Percentiles rank a stretch among this genome's conserved stretches.
Evolutionary conservation across 2,797 vertebrate genomes (phyloP).

Genomic region (Garrulus glandarius): DNA sequence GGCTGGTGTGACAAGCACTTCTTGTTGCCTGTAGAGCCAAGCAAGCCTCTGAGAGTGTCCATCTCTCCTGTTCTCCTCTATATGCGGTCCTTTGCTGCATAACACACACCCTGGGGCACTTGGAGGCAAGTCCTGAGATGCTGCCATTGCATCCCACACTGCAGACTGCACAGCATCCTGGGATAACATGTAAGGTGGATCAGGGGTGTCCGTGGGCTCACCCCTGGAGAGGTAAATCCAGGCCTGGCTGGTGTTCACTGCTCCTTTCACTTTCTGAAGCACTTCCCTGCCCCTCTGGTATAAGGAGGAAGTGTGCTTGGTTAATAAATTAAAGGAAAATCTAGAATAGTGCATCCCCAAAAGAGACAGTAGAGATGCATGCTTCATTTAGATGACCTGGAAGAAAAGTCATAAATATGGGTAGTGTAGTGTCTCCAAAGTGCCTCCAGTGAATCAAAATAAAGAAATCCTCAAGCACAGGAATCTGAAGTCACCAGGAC

Average conservation of each 20-base stretch:
- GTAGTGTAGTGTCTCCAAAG: neutral
- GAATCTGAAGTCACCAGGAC: neutral
- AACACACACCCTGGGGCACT: neutral
- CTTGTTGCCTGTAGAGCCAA: neutral
- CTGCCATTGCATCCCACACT: neutral
- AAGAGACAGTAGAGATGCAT: neutral
- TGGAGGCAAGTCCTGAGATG: neutral
- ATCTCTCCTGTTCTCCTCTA: neutral
- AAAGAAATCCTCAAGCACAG: neutral
- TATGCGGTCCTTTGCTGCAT: neutral
- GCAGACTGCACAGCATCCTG: neutral
- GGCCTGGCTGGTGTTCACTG: neutral
- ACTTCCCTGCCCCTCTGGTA: neutral
- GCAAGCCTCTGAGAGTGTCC: neutral
- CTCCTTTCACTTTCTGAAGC: neutral
- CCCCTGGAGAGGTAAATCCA: neutral
- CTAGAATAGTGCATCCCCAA: neutral
- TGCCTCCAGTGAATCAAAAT: neutral
- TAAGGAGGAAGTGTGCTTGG: neutral
- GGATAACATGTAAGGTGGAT: neutral
- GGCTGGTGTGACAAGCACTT: neutral
- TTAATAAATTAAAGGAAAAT: neutral
- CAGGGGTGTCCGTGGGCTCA: neutral
- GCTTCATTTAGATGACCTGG: neutral
- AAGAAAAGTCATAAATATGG: neutral